Evolutionary conservation across 2,797 vertebrate species (phyloP).

Genomic region (Poecile montanus): DNA sequence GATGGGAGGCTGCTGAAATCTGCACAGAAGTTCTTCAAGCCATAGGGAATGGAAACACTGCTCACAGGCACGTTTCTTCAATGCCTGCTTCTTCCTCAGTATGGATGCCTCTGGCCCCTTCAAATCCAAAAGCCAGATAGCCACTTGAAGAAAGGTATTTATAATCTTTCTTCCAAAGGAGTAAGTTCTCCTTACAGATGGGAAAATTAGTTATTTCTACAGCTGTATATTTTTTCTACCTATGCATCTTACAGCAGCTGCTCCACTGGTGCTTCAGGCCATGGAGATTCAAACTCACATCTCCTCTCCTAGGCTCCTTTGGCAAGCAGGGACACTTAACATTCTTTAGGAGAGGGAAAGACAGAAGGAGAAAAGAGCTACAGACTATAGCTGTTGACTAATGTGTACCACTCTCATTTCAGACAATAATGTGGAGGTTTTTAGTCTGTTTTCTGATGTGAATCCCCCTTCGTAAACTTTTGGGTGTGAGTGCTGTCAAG

Average conservation of each 20-base stretch:
- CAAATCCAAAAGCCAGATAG: background rate
- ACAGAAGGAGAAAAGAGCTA: background rate
- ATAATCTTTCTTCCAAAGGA: background rate
- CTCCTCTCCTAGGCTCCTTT: background rate
- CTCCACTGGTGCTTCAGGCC: background rate
- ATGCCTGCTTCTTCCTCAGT: accelerated
- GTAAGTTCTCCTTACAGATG: background rate
- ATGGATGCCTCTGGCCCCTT: background rate
- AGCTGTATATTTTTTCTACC: background rate
- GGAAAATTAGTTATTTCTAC: background rate
- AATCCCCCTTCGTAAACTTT: background rate
- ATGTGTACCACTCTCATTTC: background rate
- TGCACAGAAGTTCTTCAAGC: background rate
- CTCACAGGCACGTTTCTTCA: background rate
- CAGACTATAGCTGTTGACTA: background rate
- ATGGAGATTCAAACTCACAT: background rate
- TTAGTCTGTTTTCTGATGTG: background rate
- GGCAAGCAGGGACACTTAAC: background rate
- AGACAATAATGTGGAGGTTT: background rate
- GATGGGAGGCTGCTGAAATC: background rate
- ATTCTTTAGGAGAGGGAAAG: background rate
- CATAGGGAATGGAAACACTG: background rate
- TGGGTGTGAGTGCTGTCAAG: background rate
- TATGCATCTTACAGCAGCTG: background rate
- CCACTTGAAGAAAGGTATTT: background rate